Evolutionary conservation across 2,888 invertebrate genomes (phyloP).

Genomic region (Stramonita haemastoma): DNA sequence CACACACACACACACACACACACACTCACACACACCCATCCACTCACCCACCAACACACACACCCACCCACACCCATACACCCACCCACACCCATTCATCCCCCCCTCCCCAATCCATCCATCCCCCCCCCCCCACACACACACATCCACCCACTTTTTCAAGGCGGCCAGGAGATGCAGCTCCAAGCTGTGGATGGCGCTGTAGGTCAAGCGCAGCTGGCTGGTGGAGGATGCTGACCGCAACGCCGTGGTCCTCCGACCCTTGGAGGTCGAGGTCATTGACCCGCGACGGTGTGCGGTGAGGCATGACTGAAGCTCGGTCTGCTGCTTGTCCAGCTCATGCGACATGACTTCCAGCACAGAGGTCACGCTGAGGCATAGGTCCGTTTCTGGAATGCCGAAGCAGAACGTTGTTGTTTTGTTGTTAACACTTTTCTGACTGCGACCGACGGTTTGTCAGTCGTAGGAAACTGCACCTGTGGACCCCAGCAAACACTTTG

Average conservation of each 20-base stretch:
- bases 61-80: background rate
- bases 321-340: background rate
- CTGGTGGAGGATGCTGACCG: background rate
- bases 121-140: background rate
- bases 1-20: background rate
- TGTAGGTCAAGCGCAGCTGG: conserved; percentile 5
- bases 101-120: background rate
- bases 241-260: background rate
- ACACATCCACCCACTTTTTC: conserved; percentile 25
- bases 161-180: conserved; percentile 38
- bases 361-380: background rate
- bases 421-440: background rate
- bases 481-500: background rate
- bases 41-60: background rate
- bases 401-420: background rate
- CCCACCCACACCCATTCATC: background rate
- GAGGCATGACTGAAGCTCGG: conserved; percentile 15
- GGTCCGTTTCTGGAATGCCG: background rate
- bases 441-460: background rate
- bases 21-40: background rate
- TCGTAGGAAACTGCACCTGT: background rate
- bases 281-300: conserved; percentile 30
- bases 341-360: background rate
- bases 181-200: conserved; percentile 36
- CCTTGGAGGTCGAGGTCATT: background rate